Evolutionary conservation across 2,113 vertebrate genomes (phyloP).

Genomic region (Beaufortia kweichowensis): DNA sequence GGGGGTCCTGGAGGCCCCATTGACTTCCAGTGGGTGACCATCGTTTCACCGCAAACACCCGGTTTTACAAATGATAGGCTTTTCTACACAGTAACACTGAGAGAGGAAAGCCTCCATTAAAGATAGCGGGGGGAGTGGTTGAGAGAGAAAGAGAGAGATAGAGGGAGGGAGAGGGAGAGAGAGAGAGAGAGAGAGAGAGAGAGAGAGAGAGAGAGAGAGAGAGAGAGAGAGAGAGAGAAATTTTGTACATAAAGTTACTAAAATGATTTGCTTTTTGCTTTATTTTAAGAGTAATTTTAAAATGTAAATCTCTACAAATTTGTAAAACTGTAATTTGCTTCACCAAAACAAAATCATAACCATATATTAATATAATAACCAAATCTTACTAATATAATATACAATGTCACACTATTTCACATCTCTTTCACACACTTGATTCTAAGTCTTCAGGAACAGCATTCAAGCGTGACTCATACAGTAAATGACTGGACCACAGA

Average conservation of each 20-base stretch:
- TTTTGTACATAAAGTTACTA: too few species aligned
- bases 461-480: not conserved
- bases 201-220: slow-evolving; percentile 13
- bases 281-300: too few species aligned
- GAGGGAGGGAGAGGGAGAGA: slow-evolving; percentile 39
- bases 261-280: too few species aligned
- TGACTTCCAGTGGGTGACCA: slow-evolving; percentile 1
- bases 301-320: too few species aligned
- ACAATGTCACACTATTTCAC: not conserved
- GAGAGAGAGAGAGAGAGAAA: not conserved
- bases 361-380: not conserved
- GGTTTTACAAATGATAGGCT: slow-evolving; percentile 64
- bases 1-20: slow-evolving; percentile 50
- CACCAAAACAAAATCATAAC: not conserved
- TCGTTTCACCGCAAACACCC: slow-evolving; percentile 55
- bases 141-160: slow-evolving; percentile 48
- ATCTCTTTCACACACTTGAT: slow-evolving; percentile 5
- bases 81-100: slow-evolving; percentile 50
- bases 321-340: slow-evolving; percentile 1
- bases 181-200: slow-evolving; percentile 27
- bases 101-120: slow-evolving; percentile 44
- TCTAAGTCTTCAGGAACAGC: not conserved
- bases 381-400: not conserved
- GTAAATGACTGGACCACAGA: not conserved
- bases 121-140: slow-evolving; percentile 44